Evolutionary conservation across 2,797 vertebrate genomes (phyloP).

Genomic region (Sylvilagus floridanus): DNA sequence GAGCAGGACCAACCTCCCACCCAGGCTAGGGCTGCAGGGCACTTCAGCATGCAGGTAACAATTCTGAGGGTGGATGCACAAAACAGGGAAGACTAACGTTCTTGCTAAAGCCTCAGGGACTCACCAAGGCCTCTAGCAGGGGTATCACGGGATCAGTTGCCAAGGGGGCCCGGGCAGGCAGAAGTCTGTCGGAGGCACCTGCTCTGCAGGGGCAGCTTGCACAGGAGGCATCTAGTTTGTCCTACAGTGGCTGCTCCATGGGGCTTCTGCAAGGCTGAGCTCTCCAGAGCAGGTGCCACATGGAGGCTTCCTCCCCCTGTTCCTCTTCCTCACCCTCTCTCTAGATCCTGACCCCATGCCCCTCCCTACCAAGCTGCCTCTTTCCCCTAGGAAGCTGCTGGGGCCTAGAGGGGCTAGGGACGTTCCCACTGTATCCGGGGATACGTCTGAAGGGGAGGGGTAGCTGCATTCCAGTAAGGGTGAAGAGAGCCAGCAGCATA

Average conservation of each 20-base stretch:
- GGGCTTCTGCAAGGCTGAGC: not conserved
- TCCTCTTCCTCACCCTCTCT: not conserved
- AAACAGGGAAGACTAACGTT: not conserved
- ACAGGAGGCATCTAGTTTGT: not conserved
- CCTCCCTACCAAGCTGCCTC: not conserved
- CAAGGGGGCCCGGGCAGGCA: no score
- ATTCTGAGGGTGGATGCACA: not conserved
- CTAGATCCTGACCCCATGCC: not conserved
- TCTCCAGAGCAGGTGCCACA: not conserved
- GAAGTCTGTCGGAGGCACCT: not conserved
- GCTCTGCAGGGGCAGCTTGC: not conserved
- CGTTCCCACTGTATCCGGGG: not conserved
- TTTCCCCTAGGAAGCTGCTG: not conserved
- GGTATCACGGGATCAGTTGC: not conserved
- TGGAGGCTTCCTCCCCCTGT: fast-evolving
- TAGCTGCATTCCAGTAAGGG: not conserved
- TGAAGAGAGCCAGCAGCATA: not conserved
- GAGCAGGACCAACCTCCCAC: not conserved
- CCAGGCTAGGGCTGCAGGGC: not conserved
- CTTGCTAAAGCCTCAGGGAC: not conserved
- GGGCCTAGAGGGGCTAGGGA: not conserved
- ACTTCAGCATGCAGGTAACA: not conserved
- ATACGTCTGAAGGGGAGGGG: not conserved
- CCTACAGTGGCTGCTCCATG: not conserved
- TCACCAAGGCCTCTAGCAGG: not conserved